A percentile compares a stretch with the other conserved stretches of the same genome.
These are phyloP conservation scores for Rhabdomys dilectus DNA, from an alignment of 2,113 vertebrate genomes.

Conservation along the genomic window DNA sequence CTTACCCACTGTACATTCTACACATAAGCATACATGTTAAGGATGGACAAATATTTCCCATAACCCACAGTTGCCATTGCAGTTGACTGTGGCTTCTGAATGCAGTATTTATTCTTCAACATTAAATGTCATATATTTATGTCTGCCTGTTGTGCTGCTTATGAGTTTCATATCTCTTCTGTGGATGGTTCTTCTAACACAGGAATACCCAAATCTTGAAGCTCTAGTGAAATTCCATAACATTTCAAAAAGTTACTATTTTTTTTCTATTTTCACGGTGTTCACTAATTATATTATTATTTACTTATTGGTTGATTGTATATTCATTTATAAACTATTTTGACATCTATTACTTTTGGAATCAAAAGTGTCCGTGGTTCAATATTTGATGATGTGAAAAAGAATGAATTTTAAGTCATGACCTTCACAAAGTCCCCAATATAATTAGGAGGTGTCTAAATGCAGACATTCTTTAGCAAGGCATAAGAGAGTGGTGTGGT, in stretches of 20 bases:
- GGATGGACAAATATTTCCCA: background rate
- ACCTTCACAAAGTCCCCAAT: background rate
- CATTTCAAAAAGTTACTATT: background rate
- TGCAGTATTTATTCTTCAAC: background rate
- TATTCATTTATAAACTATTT: background rate
- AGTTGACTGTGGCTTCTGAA: background rate
- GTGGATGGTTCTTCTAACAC: background rate
- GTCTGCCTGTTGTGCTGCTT: background rate
- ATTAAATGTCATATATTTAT: background rate
- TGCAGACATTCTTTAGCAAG: background rate
- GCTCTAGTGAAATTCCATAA: background rate
- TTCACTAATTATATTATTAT: background rate
- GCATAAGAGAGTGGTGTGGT: background rate
- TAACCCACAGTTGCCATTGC: background rate
- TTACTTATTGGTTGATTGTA: background rate
- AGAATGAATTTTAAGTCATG: background rate
- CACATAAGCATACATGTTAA: background rate
- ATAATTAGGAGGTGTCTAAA: background rate
- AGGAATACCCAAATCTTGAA: conserved; percentile 18
- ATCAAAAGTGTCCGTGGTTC: background rate
- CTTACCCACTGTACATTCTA: background rate
- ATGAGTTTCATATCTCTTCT: background rate
- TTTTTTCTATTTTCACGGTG: conserved; percentile 31
- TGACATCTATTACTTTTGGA: background rate
- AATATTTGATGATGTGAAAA: background rate